Base-by-base conservation (phyloP, 1,140 invertebrate species). In the Berghia stephanieae region DNA sequence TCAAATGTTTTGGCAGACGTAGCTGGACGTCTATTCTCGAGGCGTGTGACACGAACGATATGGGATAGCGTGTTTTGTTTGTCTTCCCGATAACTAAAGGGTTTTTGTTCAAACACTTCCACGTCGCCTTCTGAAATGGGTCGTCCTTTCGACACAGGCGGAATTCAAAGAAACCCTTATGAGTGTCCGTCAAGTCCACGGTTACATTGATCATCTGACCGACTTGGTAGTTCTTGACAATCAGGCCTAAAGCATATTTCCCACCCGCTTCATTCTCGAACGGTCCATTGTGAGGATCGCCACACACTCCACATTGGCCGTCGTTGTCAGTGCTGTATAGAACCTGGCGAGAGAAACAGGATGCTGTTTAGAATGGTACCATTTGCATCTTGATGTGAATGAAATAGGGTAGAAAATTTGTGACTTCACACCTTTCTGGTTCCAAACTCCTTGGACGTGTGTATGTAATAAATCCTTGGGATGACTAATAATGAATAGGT, bases 271-370 rank as follows among this genome's bases (percentile, higher is more conserved):
- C 90, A 78, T 91, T 88, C 24, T 86, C 80, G 34, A 86, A 82
- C 13, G 86, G 81, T 0, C 84, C 83, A 49, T 87, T 83, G 78
- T 81, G 86, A 2, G 81, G 82, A 68, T 87, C 86, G 0, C 86
- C 86, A 80, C 86, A 87, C 8, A 86, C 77, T 81, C 90, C 90
- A 80, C 90, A 91, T 78, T n/a, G n/a, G n/a, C 90, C 90, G 6
- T 82, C 83, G 86, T 90, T 83, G 71, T 79, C n/a, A n/a, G n/a
- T 8, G 57, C 76, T 78, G 55, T 85, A 86, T 75, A 86, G 85
- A 38, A 85, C 79, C 86, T 88, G 16, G 42, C 31, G 36, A 24
- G 6, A 46, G 13, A 31, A 18, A 57, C n/a, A n/a, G n/a, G n/a
- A n/a, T n/a, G n/a, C n/a, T n/a, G n/a, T n/a, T n/a, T n/a, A n/a